These are phyloP conservation scores for Myrmecophaga tridactyla DNA, from an alignment of 2,113 vertebrate genomes.

Conservation along the genomic window DNA sequence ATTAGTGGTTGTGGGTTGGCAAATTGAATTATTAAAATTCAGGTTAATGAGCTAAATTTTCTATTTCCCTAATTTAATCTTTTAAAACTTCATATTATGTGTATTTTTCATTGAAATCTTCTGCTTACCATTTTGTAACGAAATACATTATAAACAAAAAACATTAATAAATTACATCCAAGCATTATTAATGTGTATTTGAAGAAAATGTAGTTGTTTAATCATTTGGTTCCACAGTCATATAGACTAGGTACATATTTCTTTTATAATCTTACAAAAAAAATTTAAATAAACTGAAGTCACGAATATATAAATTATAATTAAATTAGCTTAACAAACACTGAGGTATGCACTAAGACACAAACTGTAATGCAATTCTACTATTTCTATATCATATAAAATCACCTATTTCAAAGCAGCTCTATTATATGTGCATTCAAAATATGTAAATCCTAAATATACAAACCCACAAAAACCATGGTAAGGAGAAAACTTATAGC, in stretches of 20 bases:
- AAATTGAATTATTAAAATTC: conserved; percentile 27
- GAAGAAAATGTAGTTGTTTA: background rate
- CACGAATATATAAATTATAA: background rate
- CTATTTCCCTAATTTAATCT: background rate
- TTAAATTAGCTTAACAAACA: background rate
- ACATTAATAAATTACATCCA: background rate
- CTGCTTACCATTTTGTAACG: background rate
- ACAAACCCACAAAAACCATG: background rate
- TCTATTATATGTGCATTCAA: background rate
- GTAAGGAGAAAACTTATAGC: background rate
- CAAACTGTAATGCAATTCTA: background rate
- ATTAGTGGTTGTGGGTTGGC: background rate
- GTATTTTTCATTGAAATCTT: background rate
- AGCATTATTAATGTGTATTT: background rate
- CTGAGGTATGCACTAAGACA: background rate
- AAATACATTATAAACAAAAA: background rate
- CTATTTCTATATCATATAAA: background rate
- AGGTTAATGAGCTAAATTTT: conserved; percentile 5
- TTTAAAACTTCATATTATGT: background rate
- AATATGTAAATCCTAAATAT: background rate
- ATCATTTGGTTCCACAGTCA: background rate
- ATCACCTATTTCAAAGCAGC: background rate
- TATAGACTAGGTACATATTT: background rate
- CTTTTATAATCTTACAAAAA: conserved; percentile 16
- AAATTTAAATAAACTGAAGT: conserved; percentile 31